Base-by-base conservation (phyloP, 2,888 invertebrate genomes). In the Spicauda simplicius region DNA sequence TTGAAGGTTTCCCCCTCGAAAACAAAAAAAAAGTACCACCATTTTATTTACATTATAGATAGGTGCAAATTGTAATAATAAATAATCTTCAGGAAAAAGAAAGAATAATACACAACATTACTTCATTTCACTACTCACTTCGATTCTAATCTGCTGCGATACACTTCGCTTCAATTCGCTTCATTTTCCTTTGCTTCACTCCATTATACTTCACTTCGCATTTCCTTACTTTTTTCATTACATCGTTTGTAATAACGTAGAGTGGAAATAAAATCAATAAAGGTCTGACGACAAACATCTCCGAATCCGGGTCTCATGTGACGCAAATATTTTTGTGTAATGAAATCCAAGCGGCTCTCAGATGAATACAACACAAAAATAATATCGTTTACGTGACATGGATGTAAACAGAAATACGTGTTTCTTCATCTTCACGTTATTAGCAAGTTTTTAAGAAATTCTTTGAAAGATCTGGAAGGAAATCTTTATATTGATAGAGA, bases 381-480 rank as follows among this genome's bases (percentile, higher is more conserved):
- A 45, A 45, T 45, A 45, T 45, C 45, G n/a, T 45, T 45, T 45
- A 45, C 45, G 45, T 45, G 45, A 45, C 45, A n/a, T n/a, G 45
- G 7, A 45, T 45, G 45, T 45, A 45, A 14, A 45, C 45, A 45
- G 6, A 45, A 45, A n/a, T n/a, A 41, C n/a, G n/a, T 7, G 3
- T 45, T 45, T n/a, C n/a, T 45, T 45, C n/a, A 5, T 45, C 3
- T 45, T 45, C 1, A 45, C 41, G 3, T 45, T 45, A 45, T 45
- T 45, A 45, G 14, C 33, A 1, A 33, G 1, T 33, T 33, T 10
- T 33, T 33, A 10, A 8, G 8, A 33, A 10, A 10, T 33, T 33
- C 7, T 8, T 10, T 33, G 33, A 10, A 33, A 33, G 33, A 33
- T n/a, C n/a, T n/a, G n/a, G n/a, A n/a, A n/a, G n/a, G 33, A 33